Conservation (phyloP, 2,888 invertebrate genomes). For the Sminthurinus aureus region DNA sequence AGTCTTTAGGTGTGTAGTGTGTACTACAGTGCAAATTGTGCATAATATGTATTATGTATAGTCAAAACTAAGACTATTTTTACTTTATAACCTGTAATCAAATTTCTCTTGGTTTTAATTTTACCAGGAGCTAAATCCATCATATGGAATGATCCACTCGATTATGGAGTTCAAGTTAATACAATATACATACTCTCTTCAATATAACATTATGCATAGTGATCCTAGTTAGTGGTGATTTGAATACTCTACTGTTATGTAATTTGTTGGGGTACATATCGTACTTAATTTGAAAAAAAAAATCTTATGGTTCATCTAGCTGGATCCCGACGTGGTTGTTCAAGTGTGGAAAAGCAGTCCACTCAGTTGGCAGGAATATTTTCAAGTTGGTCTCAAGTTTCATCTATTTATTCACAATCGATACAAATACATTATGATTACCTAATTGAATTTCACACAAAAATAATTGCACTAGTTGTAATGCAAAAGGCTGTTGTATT, state of each 20-base stretch:
- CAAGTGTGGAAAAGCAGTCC: constrained; percentile 77
- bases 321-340: constrained; percentile 70
- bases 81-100: too few relatives aligned
- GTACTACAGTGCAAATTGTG: too few relatives aligned
- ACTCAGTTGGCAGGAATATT: constrained; percentile 44
- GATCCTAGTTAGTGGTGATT: too few relatives aligned
- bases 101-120: too few relatives aligned
- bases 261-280: too few relatives aligned
- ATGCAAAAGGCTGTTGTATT: too few relatives aligned
- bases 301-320: constrained; percentile 26
- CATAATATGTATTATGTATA: too few relatives aligned
- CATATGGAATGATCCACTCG: constrained; percentile 89
- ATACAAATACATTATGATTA: too few relatives aligned
- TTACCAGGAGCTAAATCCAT: constrained; percentile 67
- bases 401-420: neutral
- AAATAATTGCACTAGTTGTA: neutral
- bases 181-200: too few relatives aligned
- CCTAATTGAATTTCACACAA: neutral
- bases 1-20: constrained; percentile 60
- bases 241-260: neutral
- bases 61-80: too few relatives aligned
- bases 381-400: constrained; percentile 47
- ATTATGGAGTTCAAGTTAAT: constrained; percentile 70
- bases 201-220: too few relatives aligned
- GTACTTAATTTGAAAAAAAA: too few relatives aligned